Evolutionary conservation across 2,888 invertebrate genomes (phyloP).

Genomic region (Xanthorhoe spadicearia): DNA sequence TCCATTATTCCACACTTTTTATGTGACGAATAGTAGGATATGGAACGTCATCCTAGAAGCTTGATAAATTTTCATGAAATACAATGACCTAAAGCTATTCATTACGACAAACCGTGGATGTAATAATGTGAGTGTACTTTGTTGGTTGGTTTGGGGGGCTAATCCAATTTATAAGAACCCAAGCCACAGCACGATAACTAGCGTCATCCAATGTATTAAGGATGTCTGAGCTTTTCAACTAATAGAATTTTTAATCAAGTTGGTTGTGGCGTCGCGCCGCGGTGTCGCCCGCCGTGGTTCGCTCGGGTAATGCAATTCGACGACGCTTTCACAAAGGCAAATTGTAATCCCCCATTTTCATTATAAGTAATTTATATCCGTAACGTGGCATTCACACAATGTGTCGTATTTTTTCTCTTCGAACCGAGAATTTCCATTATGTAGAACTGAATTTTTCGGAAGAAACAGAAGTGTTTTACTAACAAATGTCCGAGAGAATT

Average conservation of each 20-base stretch:
- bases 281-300: slow-evolving; percentile 49
- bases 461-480: slow-evolving; percentile 60
- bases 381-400: slow-evolving; percentile 71
- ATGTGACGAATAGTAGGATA: neutral
- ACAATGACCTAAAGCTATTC: neutral
- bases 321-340: slow-evolving; percentile 83
- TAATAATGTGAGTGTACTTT: neutral
- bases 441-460: slow-evolving; percentile 52
- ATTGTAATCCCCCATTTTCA: slow-evolving; percentile 82
- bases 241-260: slow-evolving; percentile 85
- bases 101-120: neutral
- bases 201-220: slow-evolving; percentile 76
- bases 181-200: slow-evolving; percentile 54
- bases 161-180: slow-evolving; percentile 26
- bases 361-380: slow-evolving; percentile 70
- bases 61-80: neutral
- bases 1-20: neutral
- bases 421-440: slow-evolving; percentile 52
- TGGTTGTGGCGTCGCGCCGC: slow-evolving; percentile 74
- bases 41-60: neutral
- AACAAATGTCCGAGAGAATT: slow-evolving; percentile 64
- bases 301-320: slow-evolving; percentile 84
- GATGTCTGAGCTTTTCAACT: slow-evolving; percentile 80
- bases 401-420: slow-evolving; percentile 69
- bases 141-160: neutral